These are phyloP conservation scores for Diarsia dahlii DNA, from an alignment of 2,888 invertebrate species.

Conservation along the genomic window DNA sequence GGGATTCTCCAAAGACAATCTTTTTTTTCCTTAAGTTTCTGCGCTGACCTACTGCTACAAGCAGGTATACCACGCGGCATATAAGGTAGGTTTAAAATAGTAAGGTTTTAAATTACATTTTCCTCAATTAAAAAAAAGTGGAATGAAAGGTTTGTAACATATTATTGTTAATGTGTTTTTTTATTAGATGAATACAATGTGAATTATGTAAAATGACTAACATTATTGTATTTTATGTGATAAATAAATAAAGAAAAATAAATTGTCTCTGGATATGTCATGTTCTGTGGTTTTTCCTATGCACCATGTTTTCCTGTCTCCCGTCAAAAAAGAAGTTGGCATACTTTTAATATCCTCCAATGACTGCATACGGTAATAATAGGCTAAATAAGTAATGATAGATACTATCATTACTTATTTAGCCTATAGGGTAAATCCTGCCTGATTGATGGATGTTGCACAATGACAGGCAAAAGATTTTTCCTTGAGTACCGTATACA, in stretches of 20 bases:
- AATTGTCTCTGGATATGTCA: background rate
- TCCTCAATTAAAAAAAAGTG: slow-evolving; percentile 19
- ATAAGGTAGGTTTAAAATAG: too few relatives aligned
- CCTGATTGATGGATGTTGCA: background rate
- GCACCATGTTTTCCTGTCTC: slow-evolving; percentile 4
- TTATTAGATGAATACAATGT: background rate
- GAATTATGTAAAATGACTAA: slow-evolving; percentile 6
- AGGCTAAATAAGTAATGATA: too few relatives aligned
- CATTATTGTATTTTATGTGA: background rate
- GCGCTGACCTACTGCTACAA: background rate
- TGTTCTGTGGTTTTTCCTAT: slow-evolving; percentile 40
- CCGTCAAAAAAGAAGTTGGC: background rate
- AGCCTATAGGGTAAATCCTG: background rate
- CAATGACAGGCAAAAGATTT: background rate
- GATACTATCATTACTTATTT: background rate
- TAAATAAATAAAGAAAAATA: background rate
- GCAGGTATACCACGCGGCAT: too few relatives aligned
- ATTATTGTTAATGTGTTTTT: background rate
- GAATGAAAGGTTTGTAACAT: background rate
- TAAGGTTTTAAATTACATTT: background rate
- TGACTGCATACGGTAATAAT: background rate
- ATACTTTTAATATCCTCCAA: background rate
- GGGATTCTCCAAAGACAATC: slow-evolving; percentile 32
- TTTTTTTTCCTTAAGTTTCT: slow-evolving; percentile 5
- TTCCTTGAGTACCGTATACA: background rate